Conservation (phyloP, 2,113 vertebrate species). For the Sylvilagus bachmani region DNA sequence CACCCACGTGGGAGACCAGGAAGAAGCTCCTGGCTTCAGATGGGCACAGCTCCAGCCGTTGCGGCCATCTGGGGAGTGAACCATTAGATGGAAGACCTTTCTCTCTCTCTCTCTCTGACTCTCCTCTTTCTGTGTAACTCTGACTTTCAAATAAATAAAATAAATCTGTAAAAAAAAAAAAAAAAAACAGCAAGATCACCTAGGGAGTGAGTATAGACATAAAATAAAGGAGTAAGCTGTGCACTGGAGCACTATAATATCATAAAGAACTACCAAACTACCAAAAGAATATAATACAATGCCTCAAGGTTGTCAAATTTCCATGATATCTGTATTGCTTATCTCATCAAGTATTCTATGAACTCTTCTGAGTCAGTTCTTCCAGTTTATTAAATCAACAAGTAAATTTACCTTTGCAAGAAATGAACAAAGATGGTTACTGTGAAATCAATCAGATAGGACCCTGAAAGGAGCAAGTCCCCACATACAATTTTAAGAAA, state of each 20-base stretch:
- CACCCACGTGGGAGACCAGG: no score
- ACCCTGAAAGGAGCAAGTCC: neutral
- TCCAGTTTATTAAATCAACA: neutral
- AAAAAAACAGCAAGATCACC: neutral
- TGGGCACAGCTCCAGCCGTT: no score
- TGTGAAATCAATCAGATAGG: neutral
- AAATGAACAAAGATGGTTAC: constrained; percentile 17
- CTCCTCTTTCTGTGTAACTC: no score
- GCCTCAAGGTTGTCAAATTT: neutral
- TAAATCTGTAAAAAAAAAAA: neutral
- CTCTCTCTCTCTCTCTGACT: no score
- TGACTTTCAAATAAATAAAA: no score
- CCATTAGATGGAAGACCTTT: no score
- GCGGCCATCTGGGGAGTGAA: no score
- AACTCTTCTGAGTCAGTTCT: neutral
- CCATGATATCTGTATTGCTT: neutral
- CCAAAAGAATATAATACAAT: neutral
- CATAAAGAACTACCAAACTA: neutral
- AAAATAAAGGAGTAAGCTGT: neutral
- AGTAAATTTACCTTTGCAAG: constrained; percentile 17
- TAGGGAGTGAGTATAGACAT: neutral
- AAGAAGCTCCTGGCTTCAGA: no score
- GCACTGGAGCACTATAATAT: neutral
- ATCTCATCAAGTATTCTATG: neutral
- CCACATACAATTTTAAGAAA: constrained; percentile 6